phyloP scores from a whole-genome alignment of 64 coral and sea anemone species.

The Montipora sp. region DNA sequence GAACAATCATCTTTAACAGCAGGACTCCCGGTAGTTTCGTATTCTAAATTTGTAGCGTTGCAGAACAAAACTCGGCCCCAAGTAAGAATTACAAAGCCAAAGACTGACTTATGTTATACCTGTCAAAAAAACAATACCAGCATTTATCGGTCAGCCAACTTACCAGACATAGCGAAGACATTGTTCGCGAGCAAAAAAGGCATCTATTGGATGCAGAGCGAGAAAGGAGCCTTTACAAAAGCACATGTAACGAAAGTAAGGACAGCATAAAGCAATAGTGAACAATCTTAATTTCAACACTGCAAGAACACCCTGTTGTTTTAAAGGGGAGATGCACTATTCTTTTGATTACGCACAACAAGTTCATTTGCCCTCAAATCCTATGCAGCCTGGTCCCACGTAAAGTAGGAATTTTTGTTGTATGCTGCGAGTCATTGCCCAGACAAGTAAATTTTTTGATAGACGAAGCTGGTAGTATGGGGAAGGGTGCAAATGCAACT shows the following conservation, averaged over 20 bases:
- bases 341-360: constrained; percentile 48
- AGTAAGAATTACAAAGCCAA: constrained; percentile 22
- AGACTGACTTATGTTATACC: constrained; percentile 6
- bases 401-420: constrained; percentile 23
- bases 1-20: background rate
- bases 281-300: background rate
- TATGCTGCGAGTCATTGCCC: constrained; percentile 30
- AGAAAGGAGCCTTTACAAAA: constrained; percentile 16
- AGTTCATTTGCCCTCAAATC: background rate
- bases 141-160: background rate
- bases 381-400: constrained; percentile 40
- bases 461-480: background rate
- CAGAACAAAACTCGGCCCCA: background rate
- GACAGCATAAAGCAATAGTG: background rate
- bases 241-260: constrained; percentile 11
- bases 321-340: constrained; percentile 32
- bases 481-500: constrained; percentile 35
- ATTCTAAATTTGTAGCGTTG: constrained; percentile 16
- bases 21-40: background rate
- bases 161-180: constrained; percentile 25
- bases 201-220: background rate
- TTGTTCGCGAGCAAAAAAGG: background rate
- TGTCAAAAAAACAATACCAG: constrained; percentile 24
- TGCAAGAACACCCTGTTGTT: constrained; percentile 17
- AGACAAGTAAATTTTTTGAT: constrained; percentile 35